Conservation (phyloP, 2,797 vertebrate genomes). For the Sciurus carolinensis region DNA sequence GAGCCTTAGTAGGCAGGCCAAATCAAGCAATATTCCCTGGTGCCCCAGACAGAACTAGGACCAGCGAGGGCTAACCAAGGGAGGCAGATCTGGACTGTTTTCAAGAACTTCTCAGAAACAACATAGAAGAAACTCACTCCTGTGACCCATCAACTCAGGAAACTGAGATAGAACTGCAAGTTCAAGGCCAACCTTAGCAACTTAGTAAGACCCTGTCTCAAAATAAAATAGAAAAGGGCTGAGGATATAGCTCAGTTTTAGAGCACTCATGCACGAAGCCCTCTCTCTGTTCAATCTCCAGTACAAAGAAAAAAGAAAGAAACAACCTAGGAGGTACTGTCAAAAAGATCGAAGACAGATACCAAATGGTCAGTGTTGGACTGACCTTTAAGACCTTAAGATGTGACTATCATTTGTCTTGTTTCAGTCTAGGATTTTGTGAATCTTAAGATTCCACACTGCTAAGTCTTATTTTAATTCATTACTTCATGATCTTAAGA, state of each 20-base stretch:
- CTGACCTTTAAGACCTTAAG: background rate
- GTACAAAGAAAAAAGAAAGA: too few relatives aligned
- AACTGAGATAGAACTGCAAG: too few relatives aligned
- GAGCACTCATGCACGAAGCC: too few relatives aligned
- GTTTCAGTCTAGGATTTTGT: background rate
- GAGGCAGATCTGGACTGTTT: background rate
- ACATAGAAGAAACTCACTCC: too few relatives aligned
- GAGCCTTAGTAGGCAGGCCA: background rate
- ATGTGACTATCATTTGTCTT: background rate
- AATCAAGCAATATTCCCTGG: background rate
- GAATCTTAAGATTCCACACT: background rate
- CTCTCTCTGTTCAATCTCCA: too few relatives aligned
- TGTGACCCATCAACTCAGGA: too few relatives aligned
- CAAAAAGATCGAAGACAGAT: background rate
- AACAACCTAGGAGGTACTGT: too few relatives aligned
- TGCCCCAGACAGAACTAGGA: background rate
- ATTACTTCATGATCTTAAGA: background rate
- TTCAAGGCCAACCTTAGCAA: too few relatives aligned
- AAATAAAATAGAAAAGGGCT: too few relatives aligned
- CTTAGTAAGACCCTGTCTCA: too few relatives aligned
- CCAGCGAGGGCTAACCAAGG: background rate
- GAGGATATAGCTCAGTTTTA: too few relatives aligned
- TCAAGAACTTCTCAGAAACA: background rate
- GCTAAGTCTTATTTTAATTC: conserved; percentile 21
- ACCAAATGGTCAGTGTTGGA: background rate